Evolutionary conservation across 2,888 invertebrate species (phyloP), one percentile per base, ranked within the genome.

Genomic region (Hirtodrosophila confusa): DNA sequence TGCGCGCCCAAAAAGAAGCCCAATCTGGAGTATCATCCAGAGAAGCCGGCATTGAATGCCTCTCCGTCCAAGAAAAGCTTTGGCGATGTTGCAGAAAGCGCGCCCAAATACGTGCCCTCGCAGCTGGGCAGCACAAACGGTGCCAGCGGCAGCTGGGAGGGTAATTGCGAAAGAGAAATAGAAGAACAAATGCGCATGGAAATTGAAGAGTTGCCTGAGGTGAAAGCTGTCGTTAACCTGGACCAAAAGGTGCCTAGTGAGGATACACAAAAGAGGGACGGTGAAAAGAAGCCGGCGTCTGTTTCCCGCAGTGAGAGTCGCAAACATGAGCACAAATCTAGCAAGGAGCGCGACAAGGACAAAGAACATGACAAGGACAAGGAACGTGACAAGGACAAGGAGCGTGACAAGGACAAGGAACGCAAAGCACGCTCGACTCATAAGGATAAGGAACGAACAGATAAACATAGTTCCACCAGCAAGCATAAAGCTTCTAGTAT

Each of bases 11-110:
- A 75, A 5, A 91, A 90, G 56, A 89, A 89, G 29, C 77, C 78
- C 0, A 90, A 90, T 45, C 69, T 92, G 27, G 92, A 92, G 70
- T 92, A 92, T 69, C 88, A 90, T 51, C 91, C 92, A 0, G 91
- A 89, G n/a, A 89, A 91, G 45, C 91, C 91, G 4, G 90, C 80
- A 8, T 76, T 91, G 3, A 88, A 90, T 79, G 90, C 90, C 2
- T 88, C 87, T 3, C 85, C 89, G 2, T 68, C 80, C 44, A 88
- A 66, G 56, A 86, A 70, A 45, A 61, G 23, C 9, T 56, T 9
- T 17, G 17, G 17, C 17, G 17, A 17, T 17, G 17, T 17, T 49
- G 64, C 29, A 40, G 62, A 49, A 47, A 47, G 9, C 12, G 90
- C 80, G 0, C 91, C 91, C 3, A 83, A 88, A n/a, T 91, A 91